phyloP scores from a whole-genome alignment of 2,113 vertebrate species.

The Nothobranchius kuhntae region DNA sequence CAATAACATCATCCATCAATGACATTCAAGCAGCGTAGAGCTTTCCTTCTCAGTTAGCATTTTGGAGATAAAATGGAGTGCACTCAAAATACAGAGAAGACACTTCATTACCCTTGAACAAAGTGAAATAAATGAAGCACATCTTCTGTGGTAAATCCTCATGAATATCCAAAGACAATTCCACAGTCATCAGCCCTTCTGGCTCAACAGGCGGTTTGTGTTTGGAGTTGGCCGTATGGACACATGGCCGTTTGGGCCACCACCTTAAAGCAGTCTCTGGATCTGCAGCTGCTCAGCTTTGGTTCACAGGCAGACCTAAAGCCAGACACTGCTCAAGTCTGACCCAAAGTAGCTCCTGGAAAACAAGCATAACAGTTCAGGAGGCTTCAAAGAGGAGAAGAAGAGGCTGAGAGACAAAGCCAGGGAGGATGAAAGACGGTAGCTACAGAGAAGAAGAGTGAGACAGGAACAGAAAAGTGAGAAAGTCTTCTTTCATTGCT shows the following conservation, averaged over 20 bases:
- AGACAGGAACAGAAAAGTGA: conserved; percentile 16
- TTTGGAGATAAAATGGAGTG: conserved; percentile 40
- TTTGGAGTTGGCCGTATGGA: conserved; percentile 47
- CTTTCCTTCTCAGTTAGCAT: conserved; percentile 16
- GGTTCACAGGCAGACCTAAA: conserved; percentile 41
- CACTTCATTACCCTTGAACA: conserved; percentile 24
- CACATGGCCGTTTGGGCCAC: conserved; percentile 29
- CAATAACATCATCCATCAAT: conserved; percentile 17
- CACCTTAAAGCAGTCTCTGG: conserved; percentile 10
- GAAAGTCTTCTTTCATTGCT: conserved; percentile 53
- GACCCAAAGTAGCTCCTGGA: conserved; percentile 24
- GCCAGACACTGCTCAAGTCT: conserved; percentile 47
- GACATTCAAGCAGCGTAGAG: conserved; percentile 14
- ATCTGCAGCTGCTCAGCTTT: conserved; percentile 56
- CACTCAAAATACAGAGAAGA: conserved; percentile 18
- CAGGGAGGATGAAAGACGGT: conserved; percentile 4
- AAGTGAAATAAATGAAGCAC: conserved; percentile 44
- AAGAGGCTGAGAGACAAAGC: conserved; percentile 35
- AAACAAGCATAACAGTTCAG: conserved; percentile 28
- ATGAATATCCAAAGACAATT: conserved; percentile 46
- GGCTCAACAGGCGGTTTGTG: conserved; percentile 33
- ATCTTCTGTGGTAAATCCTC: conserved; percentile 36
- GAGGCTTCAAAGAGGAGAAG: conserved; percentile 55
- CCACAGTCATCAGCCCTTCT: conserved; percentile 26
- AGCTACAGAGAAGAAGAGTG: conserved; percentile 8